Base-by-base conservation (phyloP, 1,140 invertebrate species). In the Homarus americanus region DNA sequence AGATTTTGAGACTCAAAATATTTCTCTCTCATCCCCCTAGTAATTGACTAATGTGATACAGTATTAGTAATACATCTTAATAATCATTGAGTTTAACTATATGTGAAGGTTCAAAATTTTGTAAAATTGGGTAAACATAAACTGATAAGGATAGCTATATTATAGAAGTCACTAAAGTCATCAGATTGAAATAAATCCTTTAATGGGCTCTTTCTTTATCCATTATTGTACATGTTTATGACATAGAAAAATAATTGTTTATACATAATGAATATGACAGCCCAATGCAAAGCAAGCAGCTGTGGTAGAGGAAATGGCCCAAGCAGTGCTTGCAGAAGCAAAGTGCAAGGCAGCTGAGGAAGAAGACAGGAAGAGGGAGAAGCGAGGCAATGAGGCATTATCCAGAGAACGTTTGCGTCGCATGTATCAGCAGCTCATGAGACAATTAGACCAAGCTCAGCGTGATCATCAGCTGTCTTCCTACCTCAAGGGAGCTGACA, bases 281-380 rank as follows among this genome's bases (percentile, higher is more conserved):
- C 53, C 53, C 36, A 49, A 66, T 63, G 82, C 40, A 66, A 72
- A 49, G 38, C n/a, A 28, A 66, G 82, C 41, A 63, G 82, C 63
- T 38, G 32, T 53, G 32, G 32, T 9, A n/a, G 82, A 83, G 82
- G 34, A 32, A 38, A 49, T 24, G 49, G 63, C 20, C 9, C 28
- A n/a, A 32, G 53, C 34, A n/a, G 82, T 24, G 34, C 36, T 28
- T 20, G 58, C 66, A 49, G 82, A 36, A 15, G 82, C 41, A n/a
- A 63, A 83, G 20, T 17, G 82, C 9, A 28, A 63, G 53, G 82
- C 20, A 28, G 53, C n/a, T 2, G 34, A 40, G 58, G 82, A 83
- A 41, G 63, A 38, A 24, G 49, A 17, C n/a, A 49, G 82, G 28
- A 72, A 83, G 32, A 72, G 53, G 32, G 53, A 83, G 28, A 15